Evolutionary conservation across 1,140 invertebrate species (phyloP).

Genomic region (Drosophila tristis): DNA sequence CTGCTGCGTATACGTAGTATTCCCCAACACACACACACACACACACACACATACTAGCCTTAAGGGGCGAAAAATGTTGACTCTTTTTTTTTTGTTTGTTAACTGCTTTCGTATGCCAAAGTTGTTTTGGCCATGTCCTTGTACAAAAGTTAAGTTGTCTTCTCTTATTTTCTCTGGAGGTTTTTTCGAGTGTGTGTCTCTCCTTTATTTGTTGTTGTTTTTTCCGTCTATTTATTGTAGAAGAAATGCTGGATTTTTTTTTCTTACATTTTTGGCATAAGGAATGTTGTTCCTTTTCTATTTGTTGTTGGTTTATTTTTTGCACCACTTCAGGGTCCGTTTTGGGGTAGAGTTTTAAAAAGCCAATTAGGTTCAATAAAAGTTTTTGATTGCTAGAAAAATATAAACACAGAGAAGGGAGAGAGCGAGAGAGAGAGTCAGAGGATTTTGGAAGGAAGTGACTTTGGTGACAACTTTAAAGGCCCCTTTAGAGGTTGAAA

Average conservation of each 20-base stretch:
- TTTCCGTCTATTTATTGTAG: no score
- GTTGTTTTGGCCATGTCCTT: conserved; percentile 17
- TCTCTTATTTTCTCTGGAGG: not conserved
- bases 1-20: not conserved
- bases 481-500: no score
- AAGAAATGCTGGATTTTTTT: no score
- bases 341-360: conserved; percentile 8
- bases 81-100: conserved; percentile 5
- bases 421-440: not conserved
- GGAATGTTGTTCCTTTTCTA: conserved; percentile 11
- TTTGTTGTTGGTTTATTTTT: conserved; percentile 12
- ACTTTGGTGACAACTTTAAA: no score
- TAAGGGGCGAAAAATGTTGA: no score
- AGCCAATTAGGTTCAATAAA: conserved; percentile 50
- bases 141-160: conserved; percentile 6
- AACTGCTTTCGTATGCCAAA: conserved; percentile 37
- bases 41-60: not conserved
- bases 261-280: not conserved
- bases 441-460: not conserved
- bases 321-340: conserved; percentile 16
- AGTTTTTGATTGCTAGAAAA: conserved; percentile 38
- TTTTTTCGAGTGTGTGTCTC: not conserved
- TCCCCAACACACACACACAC: conserved; percentile 2
- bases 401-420: not conserved
- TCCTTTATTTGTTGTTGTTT: no score